Percentiles rank a stretch among this genome's conserved stretches.
phyloP scores from a whole-genome alignment of 1,140 invertebrate genomes.

The Ceratina australensis region DNA sequence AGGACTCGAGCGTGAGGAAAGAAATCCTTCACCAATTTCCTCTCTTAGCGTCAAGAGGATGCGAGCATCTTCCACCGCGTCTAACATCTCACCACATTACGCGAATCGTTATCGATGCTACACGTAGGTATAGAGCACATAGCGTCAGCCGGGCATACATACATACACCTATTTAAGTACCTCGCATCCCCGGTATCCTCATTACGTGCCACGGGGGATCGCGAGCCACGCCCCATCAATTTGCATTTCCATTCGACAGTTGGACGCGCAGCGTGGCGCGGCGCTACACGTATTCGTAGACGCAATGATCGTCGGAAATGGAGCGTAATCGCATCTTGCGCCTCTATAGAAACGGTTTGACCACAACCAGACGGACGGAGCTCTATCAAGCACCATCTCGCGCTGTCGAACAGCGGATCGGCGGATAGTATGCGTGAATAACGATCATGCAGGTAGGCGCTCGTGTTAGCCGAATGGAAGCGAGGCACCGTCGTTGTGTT shows the following conservation, averaged over 20 bases:
- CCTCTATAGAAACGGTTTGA: conserved; percentile 59
- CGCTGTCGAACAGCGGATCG: conserved; percentile 5
- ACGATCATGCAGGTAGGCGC: conserved; percentile 16
- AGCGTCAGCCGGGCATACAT: not conserved
- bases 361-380: conserved; percentile 51
- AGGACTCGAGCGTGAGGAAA: not conserved
- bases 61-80: conserved; percentile 1
- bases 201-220: conserved; percentile 43
- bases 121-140: too few species aligned
- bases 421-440: conserved; percentile 17
- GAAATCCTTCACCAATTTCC: not conserved
- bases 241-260: conserved; percentile 57
- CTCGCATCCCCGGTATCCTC: conserved; percentile 28
- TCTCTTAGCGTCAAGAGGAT: not conserved
- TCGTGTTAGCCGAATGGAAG: conserved; percentile 41
- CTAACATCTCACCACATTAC: conserved; percentile 54
- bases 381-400: conserved; percentile 51
- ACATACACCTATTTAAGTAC: not conserved
- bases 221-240: conserved; percentile 57
- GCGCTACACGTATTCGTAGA: not conserved
- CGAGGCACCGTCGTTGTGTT: conserved; percentile 39
- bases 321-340: conserved; percentile 58
- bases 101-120: conserved; percentile 27
- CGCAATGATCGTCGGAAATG: conserved; percentile 52
- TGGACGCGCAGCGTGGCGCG: conserved; percentile 37